A percentile compares a stretch with the other conserved stretches of the same genome.
These are phyloP conservation scores for Chloroceryle aenea DNA, from an alignment of 2,113 vertebrate genomes.

Conservation along the genomic window DNA sequence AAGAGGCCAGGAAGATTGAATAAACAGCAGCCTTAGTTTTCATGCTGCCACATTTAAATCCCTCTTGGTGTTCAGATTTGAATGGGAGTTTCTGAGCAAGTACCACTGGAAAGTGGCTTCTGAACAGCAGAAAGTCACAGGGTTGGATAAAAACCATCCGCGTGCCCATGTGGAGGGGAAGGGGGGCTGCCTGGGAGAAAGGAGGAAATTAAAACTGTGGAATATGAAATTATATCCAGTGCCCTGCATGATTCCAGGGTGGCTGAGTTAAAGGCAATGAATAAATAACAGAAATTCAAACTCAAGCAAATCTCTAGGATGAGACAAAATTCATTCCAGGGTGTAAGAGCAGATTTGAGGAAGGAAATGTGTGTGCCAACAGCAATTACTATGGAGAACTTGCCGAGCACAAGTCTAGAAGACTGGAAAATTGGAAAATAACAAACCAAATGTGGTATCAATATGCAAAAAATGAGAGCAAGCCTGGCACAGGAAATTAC, in stretches of 20 bases:
- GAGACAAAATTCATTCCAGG: conserved; percentile 54
- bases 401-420: conserved; percentile 66
- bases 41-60: neutral
- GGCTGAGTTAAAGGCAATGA: neutral
- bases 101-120: neutral
- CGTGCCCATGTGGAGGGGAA: accelerated
- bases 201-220: conserved; percentile 44
- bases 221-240: conserved; percentile 46
- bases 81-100: neutral
- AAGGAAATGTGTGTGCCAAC: conserved; percentile 53
- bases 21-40: neutral
- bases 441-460: conserved; percentile 69
- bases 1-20: neutral
- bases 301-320: conserved; percentile 49
- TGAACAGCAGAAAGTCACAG: neutral
- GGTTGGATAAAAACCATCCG: neutral
- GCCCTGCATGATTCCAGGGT: neutral
- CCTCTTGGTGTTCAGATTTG: neutral
- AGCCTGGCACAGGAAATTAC: conserved; percentile 65
- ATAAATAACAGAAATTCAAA: conserved; percentile 53
- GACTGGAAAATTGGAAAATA: conserved; percentile 75
- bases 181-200: neutral
- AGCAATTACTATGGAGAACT: conserved; percentile 70
- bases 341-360: conserved; percentile 56
- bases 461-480: conserved; percentile 71